Percentiles rank a stretch among this genome's conserved stretches.
Evolutionary conservation across 2,888 invertebrate species (phyloP).

Genomic region (Dioctria linearis): DNA sequence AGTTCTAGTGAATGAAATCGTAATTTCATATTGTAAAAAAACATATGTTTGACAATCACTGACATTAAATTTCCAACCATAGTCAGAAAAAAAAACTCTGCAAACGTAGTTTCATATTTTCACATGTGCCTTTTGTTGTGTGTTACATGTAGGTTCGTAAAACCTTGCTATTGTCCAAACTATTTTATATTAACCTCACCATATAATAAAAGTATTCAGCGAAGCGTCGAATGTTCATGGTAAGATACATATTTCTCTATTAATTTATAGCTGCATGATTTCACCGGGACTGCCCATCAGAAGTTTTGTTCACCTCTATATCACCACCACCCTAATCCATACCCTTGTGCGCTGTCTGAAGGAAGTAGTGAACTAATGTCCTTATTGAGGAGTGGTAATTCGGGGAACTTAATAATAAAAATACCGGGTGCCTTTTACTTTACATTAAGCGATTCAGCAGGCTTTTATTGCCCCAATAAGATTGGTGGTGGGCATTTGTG

Average conservation of each 20-base stretch:
- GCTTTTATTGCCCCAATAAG: constrained; percentile 24
- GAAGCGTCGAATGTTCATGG: too few species aligned
- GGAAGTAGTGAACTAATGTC: not conserved
- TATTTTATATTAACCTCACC: too few species aligned
- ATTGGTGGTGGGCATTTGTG: not conserved
- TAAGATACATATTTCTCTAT: not conserved
- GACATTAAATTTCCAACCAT: too few species aligned
- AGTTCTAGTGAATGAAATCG: too few species aligned
- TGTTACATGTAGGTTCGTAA: too few species aligned
- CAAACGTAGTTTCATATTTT: too few species aligned
- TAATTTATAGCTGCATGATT: constrained; percentile 10
- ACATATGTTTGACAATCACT: too few species aligned
- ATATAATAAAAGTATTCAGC: too few species aligned
- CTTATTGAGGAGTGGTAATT: constrained; percentile 4
- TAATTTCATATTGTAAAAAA: too few species aligned
- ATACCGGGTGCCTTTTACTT: not conserved
- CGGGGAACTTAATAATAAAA: constrained; percentile 22
- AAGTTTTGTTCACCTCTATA: not conserved
- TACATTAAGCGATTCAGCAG: constrained; percentile 35
- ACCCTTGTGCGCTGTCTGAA: not conserved
- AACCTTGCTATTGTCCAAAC: too few species aligned
- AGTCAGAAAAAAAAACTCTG: too few species aligned
- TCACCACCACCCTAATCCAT: not conserved
- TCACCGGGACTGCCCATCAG: not conserved
- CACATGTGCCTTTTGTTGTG: too few species aligned